phyloP scores from a whole-genome alignment of 2,113 vertebrate species.

The human region GRCh38 chr5:14139001-14139500 shows the following conservation, averaged over 20 bases:
- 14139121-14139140: not conserved
- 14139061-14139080: not conserved
- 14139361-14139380: not conserved
- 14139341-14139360: not conserved
- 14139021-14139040: conserved; percentile 44
- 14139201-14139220: not conserved
- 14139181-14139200: not conserved
- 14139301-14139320: not conserved
- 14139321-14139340: not conserved
- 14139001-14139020: conserved; percentile 62
- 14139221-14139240: not conserved
- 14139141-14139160: not conserved
- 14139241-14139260: not conserved
- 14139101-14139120: not conserved
- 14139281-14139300: not conserved
- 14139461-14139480: not conserved
- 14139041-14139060: not conserved
- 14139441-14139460: not conserved
- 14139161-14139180: not conserved
- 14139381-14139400: not conserved
- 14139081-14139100: not conserved
- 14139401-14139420: not conserved
- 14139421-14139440: not conserved
- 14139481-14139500: not conserved
- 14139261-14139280: not conserved